Evolutionary conservation across 2,797 vertebrate species (phyloP).

Genomic region (Poecilia picta): DNA sequence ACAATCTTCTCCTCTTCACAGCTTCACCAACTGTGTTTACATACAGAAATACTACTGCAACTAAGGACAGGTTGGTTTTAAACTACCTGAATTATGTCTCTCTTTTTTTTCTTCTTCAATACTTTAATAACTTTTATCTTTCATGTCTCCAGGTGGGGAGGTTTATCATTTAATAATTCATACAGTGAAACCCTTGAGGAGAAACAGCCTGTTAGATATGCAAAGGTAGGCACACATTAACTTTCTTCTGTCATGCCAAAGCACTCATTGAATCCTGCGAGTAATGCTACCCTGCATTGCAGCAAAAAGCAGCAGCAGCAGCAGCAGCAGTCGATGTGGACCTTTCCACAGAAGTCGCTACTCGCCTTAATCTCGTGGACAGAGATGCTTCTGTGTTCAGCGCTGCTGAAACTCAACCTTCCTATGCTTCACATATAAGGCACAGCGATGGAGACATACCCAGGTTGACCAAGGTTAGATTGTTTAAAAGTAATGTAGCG

Average conservation of each 20-base stretch:
- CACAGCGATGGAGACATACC: slow-evolving; percentile 79
- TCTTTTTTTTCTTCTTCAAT: not conserved
- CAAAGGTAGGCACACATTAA: slow-evolving; percentile 58
- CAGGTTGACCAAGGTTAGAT: slow-evolving; percentile 85
- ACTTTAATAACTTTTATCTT: slow-evolving; percentile 1
- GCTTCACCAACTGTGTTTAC: slow-evolving; percentile 67
- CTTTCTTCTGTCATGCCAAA: not conserved
- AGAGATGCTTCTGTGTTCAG: slow-evolving; percentile 65
- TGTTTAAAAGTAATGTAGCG: not conserved
- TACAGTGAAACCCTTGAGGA: slow-evolving; percentile 60
- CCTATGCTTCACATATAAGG: slow-evolving; percentile 49
- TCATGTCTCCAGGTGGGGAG: slow-evolving; percentile 47
- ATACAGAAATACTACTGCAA: slow-evolving; percentile 70
- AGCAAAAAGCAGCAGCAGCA: slow-evolving; percentile 60
- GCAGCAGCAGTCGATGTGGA: slow-evolving; percentile 72
- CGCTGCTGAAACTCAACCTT: slow-evolving; percentile 40
- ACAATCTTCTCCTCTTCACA: slow-evolving; percentile 42
- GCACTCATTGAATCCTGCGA: not conserved
- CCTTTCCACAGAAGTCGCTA: slow-evolving; percentile 80
- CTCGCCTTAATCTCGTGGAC: slow-evolving; percentile 81
- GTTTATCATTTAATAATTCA: slow-evolving; percentile 51
- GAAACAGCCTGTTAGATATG: slow-evolving; percentile 42
- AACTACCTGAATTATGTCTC: not conserved
- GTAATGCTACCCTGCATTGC: not conserved
- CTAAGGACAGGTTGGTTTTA: slow-evolving; percentile 70